A percentile compares a stretch with the other conserved stretches of the same genome.
Evolutionary conservation across 2,888 invertebrate species (phyloP).

Genomic region (Harpalus rufipes): DNA sequence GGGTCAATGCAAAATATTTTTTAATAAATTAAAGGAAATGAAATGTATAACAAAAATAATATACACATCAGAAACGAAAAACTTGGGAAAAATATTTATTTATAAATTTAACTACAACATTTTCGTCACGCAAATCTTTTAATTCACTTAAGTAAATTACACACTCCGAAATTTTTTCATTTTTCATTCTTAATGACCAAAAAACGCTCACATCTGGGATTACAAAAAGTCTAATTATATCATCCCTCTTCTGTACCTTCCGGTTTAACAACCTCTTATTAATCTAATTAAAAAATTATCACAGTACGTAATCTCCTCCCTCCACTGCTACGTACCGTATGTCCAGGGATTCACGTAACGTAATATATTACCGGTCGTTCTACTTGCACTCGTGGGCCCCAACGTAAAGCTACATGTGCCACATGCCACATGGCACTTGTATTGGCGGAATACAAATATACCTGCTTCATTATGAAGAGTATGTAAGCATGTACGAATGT

Average conservation of each 20-base stretch:
- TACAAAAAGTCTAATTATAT: constrained; percentile 29
- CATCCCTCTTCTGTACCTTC: constrained; percentile 13
- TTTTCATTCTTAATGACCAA: constrained; percentile 4
- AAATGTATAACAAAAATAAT: too few species aligned
- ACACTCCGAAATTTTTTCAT: background rate
- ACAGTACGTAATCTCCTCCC: constrained; percentile 34
- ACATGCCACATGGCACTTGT: background rate
- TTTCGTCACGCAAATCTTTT: constrained; percentile 15
- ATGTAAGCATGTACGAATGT: too few species aligned
- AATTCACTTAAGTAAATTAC: constrained; percentile 17
- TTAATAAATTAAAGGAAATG: too few species aligned
- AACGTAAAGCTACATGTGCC: background rate
- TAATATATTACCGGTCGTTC: constrained; percentile 18
- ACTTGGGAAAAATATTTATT: too few species aligned
- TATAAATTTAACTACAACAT: too few species aligned
- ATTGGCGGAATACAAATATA: background rate
- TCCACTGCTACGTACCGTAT: background rate
- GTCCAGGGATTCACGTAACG: constrained; percentile 41
- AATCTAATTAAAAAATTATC: constrained; percentile 62
- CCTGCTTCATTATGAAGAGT: background rate
- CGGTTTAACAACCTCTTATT: constrained; percentile 35
- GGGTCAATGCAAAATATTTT: too few species aligned
- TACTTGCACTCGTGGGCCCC: constrained; percentile 5
- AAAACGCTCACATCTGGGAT: background rate
- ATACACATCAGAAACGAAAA: too few species aligned